Evolutionary conservation across 1,140 invertebrate species (phyloP).

Genomic region (Helicoverpa zea): DNA sequence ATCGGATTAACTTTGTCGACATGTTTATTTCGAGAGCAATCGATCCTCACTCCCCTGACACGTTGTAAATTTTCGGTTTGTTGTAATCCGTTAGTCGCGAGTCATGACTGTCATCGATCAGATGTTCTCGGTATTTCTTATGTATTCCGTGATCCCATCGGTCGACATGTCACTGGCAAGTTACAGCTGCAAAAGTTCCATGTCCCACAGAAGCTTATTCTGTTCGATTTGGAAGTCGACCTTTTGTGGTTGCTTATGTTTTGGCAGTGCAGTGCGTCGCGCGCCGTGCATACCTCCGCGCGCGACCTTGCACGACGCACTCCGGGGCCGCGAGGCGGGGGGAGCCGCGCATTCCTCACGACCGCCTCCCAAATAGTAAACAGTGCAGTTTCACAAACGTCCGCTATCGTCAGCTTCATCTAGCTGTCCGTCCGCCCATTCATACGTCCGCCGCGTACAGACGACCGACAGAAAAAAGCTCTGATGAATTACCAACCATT

Average conservation of each 20-base stretch:
- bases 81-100: slow-evolving; percentile 17
- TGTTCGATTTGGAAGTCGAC: not conserved
- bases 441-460: slow-evolving; percentile 59
- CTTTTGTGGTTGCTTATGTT: slow-evolving; percentile 15
- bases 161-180: too few species aligned
- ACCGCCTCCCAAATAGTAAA: slow-evolving; percentile 41
- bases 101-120: slow-evolving; percentile 4
- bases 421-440: slow-evolving; percentile 62
- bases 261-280: not conserved
- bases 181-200: too few species aligned
- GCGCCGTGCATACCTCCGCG: slow-evolving; percentile 51
- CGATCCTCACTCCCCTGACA: slow-evolving; percentile 39
- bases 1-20: slow-evolving; percentile 41
- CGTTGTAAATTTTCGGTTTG: slow-evolving; percentile 15
- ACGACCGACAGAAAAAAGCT: slow-evolving; percentile 58
- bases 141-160: not conserved
- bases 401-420: slow-evolving; percentile 45
- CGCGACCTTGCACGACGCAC: slow-evolving; percentile 56
- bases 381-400: slow-evolving; percentile 23
- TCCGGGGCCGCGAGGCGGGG: not conserved
- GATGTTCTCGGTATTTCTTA: not conserved
- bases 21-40: slow-evolving; percentile 37
- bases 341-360: slow-evolving; percentile 52
- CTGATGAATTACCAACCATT: slow-evolving; percentile 64
- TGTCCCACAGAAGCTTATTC: too few species aligned